Evolutionary conservation across 2,888 invertebrate species (phyloP).

Genomic region (Punctoribates punctum): DNA sequence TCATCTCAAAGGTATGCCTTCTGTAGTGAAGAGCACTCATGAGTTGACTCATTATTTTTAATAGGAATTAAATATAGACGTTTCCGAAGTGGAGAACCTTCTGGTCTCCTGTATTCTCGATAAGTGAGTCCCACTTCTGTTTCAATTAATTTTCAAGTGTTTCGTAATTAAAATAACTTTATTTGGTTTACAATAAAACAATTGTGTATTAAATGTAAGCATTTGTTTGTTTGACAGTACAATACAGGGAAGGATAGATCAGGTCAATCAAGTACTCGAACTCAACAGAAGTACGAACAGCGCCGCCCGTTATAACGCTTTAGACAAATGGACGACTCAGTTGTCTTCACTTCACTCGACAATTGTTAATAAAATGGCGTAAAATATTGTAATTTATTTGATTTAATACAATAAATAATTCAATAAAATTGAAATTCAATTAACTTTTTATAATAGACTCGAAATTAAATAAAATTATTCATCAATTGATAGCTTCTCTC

Average conservation of each 20-base stretch:
- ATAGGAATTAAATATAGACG: constrained; percentile 80
- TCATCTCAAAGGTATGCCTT: constrained; percentile 73
- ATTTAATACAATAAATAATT: constrained; percentile 10
- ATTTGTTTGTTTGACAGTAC: constrained; percentile 53
- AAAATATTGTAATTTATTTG: constrained; percentile 35
- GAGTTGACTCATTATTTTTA: constrained; percentile 30
- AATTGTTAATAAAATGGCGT: constrained; percentile 90
- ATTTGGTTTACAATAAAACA: too few species aligned
- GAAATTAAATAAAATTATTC: not conserved
- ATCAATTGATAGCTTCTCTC: not conserved
- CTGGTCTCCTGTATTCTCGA: constrained; percentile 97
- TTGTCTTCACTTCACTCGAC: constrained; percentile 80
- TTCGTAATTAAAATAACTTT: too few species aligned
- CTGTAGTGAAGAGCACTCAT: not conserved
- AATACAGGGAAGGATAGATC: constrained; percentile 61
- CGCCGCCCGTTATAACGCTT: constrained; percentile 80
- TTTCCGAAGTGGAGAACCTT: constrained; percentile 89
- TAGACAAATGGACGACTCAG: constrained; percentile 95
- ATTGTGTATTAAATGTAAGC: not conserved
- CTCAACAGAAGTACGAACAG: constrained; percentile 70
- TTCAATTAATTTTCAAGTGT: not conserved
- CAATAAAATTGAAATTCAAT: constrained; percentile 16
- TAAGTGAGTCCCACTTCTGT: constrained; percentile 63
- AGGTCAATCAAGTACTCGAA: constrained; percentile 89
- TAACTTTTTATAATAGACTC: not conserved